Evolutionary conservation across 2,888 invertebrate species (phyloP), one percentile per base, ranked within the genome.

Genomic region (Fissipunctia ypsillon): DNA sequence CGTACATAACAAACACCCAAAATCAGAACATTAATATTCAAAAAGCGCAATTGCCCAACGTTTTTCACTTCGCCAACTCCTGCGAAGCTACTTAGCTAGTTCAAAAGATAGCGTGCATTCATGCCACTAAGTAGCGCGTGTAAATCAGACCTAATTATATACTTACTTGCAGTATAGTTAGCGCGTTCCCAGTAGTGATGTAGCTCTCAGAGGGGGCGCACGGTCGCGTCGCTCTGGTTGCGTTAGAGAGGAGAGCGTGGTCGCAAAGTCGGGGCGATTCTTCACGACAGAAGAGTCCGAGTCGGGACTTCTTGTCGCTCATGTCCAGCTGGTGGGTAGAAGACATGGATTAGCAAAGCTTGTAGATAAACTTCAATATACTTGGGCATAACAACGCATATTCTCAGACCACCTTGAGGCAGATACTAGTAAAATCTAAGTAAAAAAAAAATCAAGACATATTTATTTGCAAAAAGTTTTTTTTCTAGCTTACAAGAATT

Each of bases 251-350:
- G 1, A 98, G 94, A 4, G 97, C 97, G 89, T 98, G 98, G 89
- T 98, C 98, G 90, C 98, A 98, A 16, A 98, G 94, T 52, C 97
- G 96, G 0, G 98, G 98, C 0, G 97, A 97, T 85, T 98, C 98
- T 87, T 98, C 98, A 78, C 98, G 97, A 90, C 98, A 98, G 88
- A 98, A 98, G 80, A 98, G 97, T 0, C 98, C 98, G 73, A 98
- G 97, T 31, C 98, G 94, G 0, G 97, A 97, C 68, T 97, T 97
- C 78, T 94, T 94, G 82, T 95, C 96, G 7, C 89, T 92, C 95
- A 95, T 95, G 74, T 96, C 96, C 93, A 96, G 85, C 96, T 96
- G 65, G n/a, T 80, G 25, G 19, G 19, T 38, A 16, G 35, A 67
- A 45, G 1, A 41, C 0, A 3, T n/a, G 22, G 10, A 14, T 66